Evolutionary conservation across 2,113 vertebrate genomes (phyloP), one percentile per base, ranked within the genome.

Genomic region (Excalfactoria chinensis): DNA sequence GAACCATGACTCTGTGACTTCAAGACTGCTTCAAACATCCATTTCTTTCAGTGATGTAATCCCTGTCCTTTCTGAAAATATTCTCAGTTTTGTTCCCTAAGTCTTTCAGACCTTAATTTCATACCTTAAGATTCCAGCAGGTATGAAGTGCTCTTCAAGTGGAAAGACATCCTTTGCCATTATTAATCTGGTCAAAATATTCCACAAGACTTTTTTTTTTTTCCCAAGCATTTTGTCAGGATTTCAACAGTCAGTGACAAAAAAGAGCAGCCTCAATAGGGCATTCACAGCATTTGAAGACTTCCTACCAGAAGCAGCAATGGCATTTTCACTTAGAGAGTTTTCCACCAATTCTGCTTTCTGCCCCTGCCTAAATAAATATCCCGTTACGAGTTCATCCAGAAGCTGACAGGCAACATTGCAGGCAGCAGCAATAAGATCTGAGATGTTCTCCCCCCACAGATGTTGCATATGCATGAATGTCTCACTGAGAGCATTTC

Each of bases 391-490:
- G 2, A 88, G 72, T 81, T 90, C 75, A 77, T 67, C 26, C 90
- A 84, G 83, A 68, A 84, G 72, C 79, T 88, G 90, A 86, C 66
- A 93, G 90, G 48, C 23, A 6, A 86, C 85, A 67, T 37, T 76
- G 78, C 18, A 75, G 73, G 88, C 83, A 91, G 88, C 60, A 68
- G 75, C 69, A 86, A 0, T 51, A 77, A 80, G 73, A 88, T 70
- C 40, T 4, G 62, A 88, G 92, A 95, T 22, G 73, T 90, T 94
- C 91, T 95, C 83, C 83, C 86, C 86, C 83, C 37, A 64, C 48
- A 81, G 92, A 32, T 68, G 74, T 43, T 94, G 66, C 83, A 92
- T 95, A 93, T 95, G 90, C 73, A 88, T 93, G 88, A 90, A 41
- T 71, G 56, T 90, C 95, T 88, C 79, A 62, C 92, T 68, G 92